A percentile compares a stretch with the other conserved stretches of the same genome.
phyloP scores from a whole-genome alignment of 2,888 invertebrate genomes.

The Netelia inedita region DNA sequence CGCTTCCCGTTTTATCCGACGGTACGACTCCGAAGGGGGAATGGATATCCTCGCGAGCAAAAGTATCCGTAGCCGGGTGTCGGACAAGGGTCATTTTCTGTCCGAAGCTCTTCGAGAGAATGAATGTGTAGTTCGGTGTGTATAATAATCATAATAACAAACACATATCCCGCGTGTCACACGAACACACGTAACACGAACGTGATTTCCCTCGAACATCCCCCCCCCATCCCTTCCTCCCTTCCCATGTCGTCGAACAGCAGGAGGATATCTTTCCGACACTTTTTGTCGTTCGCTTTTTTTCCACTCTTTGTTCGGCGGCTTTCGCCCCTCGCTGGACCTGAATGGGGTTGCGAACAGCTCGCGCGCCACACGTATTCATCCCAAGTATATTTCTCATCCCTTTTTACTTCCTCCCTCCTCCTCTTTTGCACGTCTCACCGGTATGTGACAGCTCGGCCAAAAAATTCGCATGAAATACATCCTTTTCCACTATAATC shows the following conservation, averaged over 20 bases:
- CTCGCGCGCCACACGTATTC: constrained; percentile 4
- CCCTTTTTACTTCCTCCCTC: background rate
- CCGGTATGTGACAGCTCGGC: constrained; percentile 50
- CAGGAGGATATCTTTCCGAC: constrained; percentile 61
- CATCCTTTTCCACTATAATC: constrained; percentile 51
- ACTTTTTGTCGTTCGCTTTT: constrained; percentile 64
- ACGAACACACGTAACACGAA: background rate
- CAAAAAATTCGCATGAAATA: constrained; percentile 63
- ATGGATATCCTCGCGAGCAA: background rate
- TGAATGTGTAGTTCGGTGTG: constrained; percentile 29
- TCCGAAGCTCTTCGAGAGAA: constrained; percentile 22
- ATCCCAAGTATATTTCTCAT: constrained; percentile 33
- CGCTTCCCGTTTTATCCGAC: background rate
- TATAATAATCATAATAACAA: constrained; percentile 56
- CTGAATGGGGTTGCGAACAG: constrained; percentile 43
- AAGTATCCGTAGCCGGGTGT: constrained; percentile 18
- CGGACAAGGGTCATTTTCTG: constrained; percentile 59
- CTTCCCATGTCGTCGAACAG: background rate
- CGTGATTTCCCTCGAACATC: constrained; percentile 28
- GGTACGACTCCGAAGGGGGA: background rate
- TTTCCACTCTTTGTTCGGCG: constrained; percentile 59
- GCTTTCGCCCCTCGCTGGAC: constrained; percentile 49
- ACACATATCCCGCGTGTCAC: constrained; percentile 57
- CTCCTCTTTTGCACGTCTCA: background rate
- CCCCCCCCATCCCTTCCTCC: background rate